These are phyloP conservation scores for Okamejei kenojei DNA, from an alignment of 2,797 vertebrate species.

Conservation along the genomic window DNA sequence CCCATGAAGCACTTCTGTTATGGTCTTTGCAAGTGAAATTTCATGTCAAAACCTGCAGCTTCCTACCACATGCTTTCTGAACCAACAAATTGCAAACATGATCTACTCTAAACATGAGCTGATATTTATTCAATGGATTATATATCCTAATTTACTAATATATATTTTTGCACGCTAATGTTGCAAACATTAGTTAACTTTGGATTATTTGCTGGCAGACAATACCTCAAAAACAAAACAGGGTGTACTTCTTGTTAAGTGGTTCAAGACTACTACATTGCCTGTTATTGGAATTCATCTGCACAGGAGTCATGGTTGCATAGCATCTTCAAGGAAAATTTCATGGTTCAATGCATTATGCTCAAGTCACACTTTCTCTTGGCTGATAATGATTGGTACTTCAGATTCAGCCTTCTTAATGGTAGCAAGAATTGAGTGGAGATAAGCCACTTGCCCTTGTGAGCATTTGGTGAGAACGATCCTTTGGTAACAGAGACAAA, in stretches of 20 bases:
- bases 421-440: neutral
- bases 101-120: neutral
- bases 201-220: neutral
- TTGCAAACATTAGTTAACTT: neutral
- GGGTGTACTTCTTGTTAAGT: neutral
- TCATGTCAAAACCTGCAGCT: slow-evolving; percentile 34
- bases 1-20: slow-evolving; percentile 30
- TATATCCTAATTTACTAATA: neutral
- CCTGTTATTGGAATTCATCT: neutral
- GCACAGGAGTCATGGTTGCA: neutral
- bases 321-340: neutral
- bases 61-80: neutral
- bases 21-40: slow-evolving; percentile 32
- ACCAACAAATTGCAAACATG: slow-evolving; percentile 20
- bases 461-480: neutral
- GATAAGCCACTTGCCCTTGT: neutral
- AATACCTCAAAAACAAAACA: neutral
- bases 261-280: neutral
- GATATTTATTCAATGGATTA: neutral
- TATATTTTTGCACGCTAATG: neutral
- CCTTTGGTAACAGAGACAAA: neutral
- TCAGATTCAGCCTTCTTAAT: neutral
- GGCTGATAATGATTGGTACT: neutral
- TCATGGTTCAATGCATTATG: slow-evolving; percentile 3
- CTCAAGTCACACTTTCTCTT: neutral